phyloP scores from a whole-genome alignment of 2,113 vertebrate species.

The Sturnus vulgaris region DNA sequence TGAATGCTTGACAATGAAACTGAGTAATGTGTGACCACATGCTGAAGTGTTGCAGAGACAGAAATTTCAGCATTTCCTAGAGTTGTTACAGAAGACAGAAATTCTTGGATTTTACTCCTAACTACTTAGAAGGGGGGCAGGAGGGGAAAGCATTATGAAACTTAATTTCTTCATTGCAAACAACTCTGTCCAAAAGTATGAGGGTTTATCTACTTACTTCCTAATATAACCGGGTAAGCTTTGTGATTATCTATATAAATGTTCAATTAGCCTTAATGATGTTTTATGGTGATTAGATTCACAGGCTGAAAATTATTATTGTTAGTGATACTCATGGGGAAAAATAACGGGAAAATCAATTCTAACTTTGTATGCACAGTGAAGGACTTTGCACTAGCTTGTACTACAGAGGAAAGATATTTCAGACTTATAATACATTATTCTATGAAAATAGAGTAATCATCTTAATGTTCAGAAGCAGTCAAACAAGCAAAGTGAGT shows the following conservation, averaged over 20 bases:
- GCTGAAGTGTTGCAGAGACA: not conserved
- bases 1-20: not conserved
- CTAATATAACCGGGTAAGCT: not conserved
- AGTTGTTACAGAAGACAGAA: not conserved
- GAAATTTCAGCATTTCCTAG: not conserved
- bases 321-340: conserved; percentile 23
- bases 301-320: conserved; percentile 38
- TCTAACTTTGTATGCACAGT: conserved; percentile 37
- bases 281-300: conserved; percentile 46
- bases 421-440: conserved; percentile 1
- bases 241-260: conserved; percentile 46
- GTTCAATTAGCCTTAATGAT: conserved; percentile 47
- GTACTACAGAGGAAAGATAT: not conserved
- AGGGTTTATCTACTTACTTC: conserved; percentile 3
- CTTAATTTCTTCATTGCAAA: not conserved
- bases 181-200: not conserved
- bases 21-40: not conserved
- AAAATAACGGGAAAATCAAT: conserved; percentile 32
- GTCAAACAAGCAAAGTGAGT: conserved; percentile 46
- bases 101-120: not conserved
- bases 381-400: not conserved
- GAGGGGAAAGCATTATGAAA: not conserved
- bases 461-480: conserved; percentile 42
- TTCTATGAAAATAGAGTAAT: conserved; percentile 38
- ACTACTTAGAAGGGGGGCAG: not conserved